Conservation (phyloP, 1,140 invertebrate species). For the Pectinophora gossypiella region DNA sequence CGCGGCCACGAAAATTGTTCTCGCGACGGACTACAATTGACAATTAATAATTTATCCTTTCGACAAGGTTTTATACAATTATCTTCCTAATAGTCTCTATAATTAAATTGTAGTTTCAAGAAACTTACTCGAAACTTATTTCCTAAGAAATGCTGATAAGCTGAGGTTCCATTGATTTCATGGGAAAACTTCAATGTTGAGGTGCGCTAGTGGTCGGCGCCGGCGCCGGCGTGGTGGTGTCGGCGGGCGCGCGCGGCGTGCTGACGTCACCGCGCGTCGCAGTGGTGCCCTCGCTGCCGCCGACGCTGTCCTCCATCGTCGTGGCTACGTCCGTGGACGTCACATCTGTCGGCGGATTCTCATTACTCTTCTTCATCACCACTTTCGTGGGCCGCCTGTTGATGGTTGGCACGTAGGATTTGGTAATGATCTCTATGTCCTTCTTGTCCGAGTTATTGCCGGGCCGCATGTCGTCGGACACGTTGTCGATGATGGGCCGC, state of each 20-base stretch:
- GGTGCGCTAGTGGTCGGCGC: constrained; percentile 21
- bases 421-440: constrained; percentile 63
- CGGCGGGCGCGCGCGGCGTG: background rate
- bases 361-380: constrained; percentile 44
- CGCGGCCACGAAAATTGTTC: constrained; percentile 11
- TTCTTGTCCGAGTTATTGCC: constrained; percentile 48
- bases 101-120: constrained; percentile 61
- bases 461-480: constrained; percentile 36
- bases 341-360: constrained; percentile 29
- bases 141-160: constrained; percentile 60
- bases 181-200: constrained; percentile 32
- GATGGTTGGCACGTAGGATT: constrained; percentile 60
- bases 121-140: constrained; percentile 68
- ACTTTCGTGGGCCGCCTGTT: constrained; percentile 55
- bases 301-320: background rate
- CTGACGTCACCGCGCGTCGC: background rate
- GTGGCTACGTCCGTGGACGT: background rate
- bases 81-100: constrained; percentile 66
- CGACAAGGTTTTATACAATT: constrained; percentile 31
- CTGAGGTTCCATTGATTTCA: constrained; percentile 43
- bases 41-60: constrained; percentile 37
- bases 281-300: background rate
- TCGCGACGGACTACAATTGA: constrained; percentile 36
- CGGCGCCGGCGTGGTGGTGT: background rate
- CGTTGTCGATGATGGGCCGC: constrained; percentile 57